Evolutionary conservation across 2,797 vertebrate species (phyloP).

Genomic region (Buphagus erythrorhynchus): DNA sequence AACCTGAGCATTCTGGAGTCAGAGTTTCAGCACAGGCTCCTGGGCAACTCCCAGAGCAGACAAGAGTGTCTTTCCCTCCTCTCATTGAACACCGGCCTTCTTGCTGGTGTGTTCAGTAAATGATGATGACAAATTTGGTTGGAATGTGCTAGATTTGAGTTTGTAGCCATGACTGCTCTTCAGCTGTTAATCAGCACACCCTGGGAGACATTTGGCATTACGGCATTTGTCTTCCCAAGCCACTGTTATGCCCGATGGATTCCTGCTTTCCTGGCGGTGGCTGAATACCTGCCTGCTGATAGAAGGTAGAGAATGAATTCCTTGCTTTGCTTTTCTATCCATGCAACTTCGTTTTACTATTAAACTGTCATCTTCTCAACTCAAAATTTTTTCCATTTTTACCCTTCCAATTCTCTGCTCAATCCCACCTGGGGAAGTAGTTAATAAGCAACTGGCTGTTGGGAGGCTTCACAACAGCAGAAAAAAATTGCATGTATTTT

Average conservation of each 20-base stretch:
- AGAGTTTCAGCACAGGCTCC: neutral
- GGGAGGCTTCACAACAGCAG: fast-evolving
- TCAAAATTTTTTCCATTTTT: neutral
- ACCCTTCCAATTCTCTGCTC: neutral
- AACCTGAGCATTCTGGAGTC: neutral
- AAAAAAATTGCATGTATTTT: neutral
- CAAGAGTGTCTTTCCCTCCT: neutral
- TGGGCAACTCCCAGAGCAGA: neutral
- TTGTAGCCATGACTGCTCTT: neutral
- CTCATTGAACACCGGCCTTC: neutral
- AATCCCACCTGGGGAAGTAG: fast-evolving
- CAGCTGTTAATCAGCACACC: neutral
- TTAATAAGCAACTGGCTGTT: neutral
- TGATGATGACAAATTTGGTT: neutral
- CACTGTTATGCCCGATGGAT: fast-evolving
- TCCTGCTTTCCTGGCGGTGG: neutral
- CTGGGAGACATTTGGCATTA: neutral
- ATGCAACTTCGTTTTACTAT: neutral
- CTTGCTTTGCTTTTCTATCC: neutral
- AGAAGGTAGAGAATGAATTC: neutral
- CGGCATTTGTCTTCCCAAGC: neutral
- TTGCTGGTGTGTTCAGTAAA: neutral
- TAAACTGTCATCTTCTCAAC: neutral
- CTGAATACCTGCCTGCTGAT: neutral
- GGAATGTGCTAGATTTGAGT: neutral